Evolutionary conservation across 2,113 vertebrate species (phyloP), one percentile per base, ranked within the genome.

Genomic region (Pollachius pollachius): DNA sequence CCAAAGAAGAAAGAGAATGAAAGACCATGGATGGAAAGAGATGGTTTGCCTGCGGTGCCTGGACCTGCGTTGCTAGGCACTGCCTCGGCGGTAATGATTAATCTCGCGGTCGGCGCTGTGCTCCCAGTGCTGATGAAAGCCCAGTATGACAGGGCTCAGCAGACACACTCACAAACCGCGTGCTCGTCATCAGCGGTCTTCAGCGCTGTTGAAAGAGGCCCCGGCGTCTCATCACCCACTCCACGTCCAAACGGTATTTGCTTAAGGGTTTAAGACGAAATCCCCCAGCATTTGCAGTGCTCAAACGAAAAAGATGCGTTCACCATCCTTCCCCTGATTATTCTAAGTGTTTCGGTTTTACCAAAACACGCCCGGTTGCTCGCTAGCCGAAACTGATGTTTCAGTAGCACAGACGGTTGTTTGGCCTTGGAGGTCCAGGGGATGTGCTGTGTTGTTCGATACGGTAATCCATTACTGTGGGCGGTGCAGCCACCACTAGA

Each of bases 331-430:
- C 37, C 37, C 37, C 37, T 41, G 1, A 41, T 7, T 11, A 3
- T 1, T 11, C 34, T 37, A 3, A 8, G 37, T 52, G 71, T 64
- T 76, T 78, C 21, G 12, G 52, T 78, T 70, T 63, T 66, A 52
- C 76, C 69, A 4, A 71, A 88, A 78, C 84, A 88, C 84, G 69
- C 84, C 84, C 86, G 72, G 72, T 65, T 4, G 67, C 80, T 83
- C 77, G 71, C 68, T 88, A 64, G 79, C 27, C 0, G 7, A 76
- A 70, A 34, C 19, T 75, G 64, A 48, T 41, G 4, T 41, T 7
- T 41, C 64, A 1, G 57, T 12, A 25, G 41, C 15, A 62, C 25
- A 69, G 82, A 83, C 76, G 73, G 74, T 78, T 82, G 80, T 83
- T 81, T 88, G 12, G 78, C 41, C 72, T 69, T 62, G 63, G 41